A percentile compares a stretch with the other conserved stretches of the same genome.
phyloP scores from a whole-genome alignment of 2,888 invertebrate species.

The Labia minor region DNA sequence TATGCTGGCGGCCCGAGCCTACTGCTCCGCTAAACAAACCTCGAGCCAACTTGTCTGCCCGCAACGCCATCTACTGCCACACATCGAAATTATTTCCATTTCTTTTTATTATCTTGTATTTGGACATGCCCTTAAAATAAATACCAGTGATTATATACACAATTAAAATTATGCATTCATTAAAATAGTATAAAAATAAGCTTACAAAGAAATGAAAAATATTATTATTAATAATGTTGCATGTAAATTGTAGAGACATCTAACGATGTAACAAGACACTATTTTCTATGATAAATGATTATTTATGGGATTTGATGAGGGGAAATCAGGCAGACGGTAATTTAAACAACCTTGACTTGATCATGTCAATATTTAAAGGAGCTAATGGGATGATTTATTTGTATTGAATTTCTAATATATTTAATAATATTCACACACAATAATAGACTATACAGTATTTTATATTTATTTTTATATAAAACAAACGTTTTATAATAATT shows the following conservation, averaged over 20 bases:
- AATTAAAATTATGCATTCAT: too few species aligned
- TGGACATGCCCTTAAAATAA: too few species aligned
- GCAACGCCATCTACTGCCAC: not conserved
- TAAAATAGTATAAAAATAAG: too few species aligned
- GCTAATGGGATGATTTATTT: not conserved
- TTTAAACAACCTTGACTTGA: conserved; percentile 5
- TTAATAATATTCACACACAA: not conserved
- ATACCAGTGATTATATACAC: too few species aligned
- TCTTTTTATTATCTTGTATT: too few species aligned
- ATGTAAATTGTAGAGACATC: too few species aligned
- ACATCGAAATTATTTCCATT: not conserved
- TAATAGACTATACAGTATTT: not conserved
- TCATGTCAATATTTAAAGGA: conserved; percentile 13
- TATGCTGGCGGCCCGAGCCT: conserved; percentile 13
- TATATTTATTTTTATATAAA: too few species aligned
- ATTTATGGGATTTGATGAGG: conserved; percentile 5
- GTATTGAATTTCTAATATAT: not conserved
- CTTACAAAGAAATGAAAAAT: too few species aligned
- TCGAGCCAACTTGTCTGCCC: not conserved
- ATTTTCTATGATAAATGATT: not conserved
- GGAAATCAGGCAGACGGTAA: conserved; percentile 5
- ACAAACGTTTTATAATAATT: too few species aligned
- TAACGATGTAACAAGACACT: not conserved
- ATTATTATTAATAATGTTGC: too few species aligned
- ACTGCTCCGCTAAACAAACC: not conserved